Conservation (phyloP, 2,888 invertebrate species). For the Phaonia tiefii region DNA sequence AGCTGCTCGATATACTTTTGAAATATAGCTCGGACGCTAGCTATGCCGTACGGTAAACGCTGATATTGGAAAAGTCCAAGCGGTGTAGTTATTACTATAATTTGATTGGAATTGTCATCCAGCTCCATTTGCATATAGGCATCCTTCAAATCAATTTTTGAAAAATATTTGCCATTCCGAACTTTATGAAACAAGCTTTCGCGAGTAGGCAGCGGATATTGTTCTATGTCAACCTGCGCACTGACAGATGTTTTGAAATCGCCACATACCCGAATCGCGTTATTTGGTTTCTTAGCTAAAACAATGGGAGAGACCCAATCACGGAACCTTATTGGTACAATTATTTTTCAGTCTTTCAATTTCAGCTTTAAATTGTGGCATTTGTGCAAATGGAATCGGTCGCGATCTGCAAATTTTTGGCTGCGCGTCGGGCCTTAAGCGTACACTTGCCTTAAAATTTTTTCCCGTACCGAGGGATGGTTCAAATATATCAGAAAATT, state of each 20-base stretch:
- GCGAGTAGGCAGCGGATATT: slow-evolving; percentile 50
- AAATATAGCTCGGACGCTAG: slow-evolving; percentile 62
- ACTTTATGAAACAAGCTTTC: slow-evolving; percentile 52
- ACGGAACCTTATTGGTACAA: slow-evolving; percentile 68
- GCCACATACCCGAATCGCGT: slow-evolving; percentile 67
- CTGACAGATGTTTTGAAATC: slow-evolving; percentile 69
- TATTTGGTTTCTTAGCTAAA: slow-evolving; percentile 71
- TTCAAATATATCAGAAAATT: slow-evolving; percentile 48
- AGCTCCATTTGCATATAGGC: slow-evolving; percentile 56
- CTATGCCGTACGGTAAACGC: slow-evolving; percentile 56
- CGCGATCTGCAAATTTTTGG: slow-evolving; percentile 61
- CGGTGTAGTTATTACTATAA: slow-evolving; percentile 59
- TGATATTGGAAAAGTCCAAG: slow-evolving; percentile 59
- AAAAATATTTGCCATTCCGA: slow-evolving; percentile 31
- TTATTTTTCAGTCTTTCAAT: slow-evolving; percentile 43
- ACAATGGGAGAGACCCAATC: slow-evolving; percentile 75
- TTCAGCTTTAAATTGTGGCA: slow-evolving; percentile 38
- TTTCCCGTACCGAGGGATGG: slow-evolving; percentile 48
- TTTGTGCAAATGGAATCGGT: slow-evolving; percentile 61
- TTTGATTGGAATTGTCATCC: slow-evolving; percentile 42
- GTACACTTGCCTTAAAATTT: slow-evolving; percentile 46
- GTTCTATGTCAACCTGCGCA: slow-evolving; percentile 66
- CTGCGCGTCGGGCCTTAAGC: slow-evolving; percentile 44
- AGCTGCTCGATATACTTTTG: slow-evolving; percentile 55
- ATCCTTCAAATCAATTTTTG: slow-evolving; percentile 51